Base-by-base conservation (phyloP, 2,797 vertebrate species). In the Pagetopsis macropterus region DNA sequence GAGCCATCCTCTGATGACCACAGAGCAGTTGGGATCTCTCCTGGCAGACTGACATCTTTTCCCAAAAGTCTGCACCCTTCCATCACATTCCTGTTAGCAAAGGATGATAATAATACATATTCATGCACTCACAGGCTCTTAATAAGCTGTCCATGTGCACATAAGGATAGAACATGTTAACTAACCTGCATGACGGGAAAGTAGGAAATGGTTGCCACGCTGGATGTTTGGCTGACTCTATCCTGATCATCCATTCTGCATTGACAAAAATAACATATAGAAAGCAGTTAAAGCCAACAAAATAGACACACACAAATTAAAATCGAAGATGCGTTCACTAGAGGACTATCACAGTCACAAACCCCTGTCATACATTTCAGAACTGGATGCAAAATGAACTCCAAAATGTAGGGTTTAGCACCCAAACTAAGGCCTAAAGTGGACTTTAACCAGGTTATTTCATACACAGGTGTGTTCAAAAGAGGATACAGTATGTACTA, bases 1-100 rank as follows among this genome's bases (percentile, higher is more conserved):
- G 19, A 98, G 95, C 97, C 97, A 97, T 72, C 97, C 97, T 65
- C 96, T 93, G 78, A 98, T 97, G 75, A 96, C 91, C 52, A 97
- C 96, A 0, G 95, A 79, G 5, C 94, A 95, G 80, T 97, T 97
- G 27, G 96, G 96, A 65, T 97, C 96, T 82, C 97, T 94, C 79
- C 95, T 94, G 45, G 95, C 93, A 0, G 97, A 94, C 59, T 95
- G 91, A 46, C 88, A 92, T 74, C 96, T 94, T 92, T 98, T 98
- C 21, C 96, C 96, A 78, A 98, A 98, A 9, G 94, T 81, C 9
- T 97, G 96, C 40, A 97, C 91, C 78, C 93, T 96, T 75, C 90
- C 89, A 50, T 89, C 83, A 11, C 64, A 27, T 33, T 88, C 92
- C 93, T 93, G 75, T 43, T 14, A n/a, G 2, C 17, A 60, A 1